Conservation (phyloP, 2,888 invertebrate species). For the Rhingia rostrata region DNA sequence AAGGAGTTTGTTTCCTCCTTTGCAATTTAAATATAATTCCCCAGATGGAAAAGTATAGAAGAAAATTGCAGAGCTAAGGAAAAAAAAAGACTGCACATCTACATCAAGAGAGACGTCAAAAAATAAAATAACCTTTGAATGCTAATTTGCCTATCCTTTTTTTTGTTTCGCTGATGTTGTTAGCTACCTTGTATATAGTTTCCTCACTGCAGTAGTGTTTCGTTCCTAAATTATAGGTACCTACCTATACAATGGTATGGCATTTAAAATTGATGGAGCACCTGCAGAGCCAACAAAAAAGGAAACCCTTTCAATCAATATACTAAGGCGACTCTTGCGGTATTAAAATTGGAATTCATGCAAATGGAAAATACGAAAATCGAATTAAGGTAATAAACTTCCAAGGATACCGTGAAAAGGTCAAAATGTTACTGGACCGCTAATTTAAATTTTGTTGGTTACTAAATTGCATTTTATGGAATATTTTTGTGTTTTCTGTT, state of each 20-base stretch:
- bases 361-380: background rate
- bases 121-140: slow-evolving; percentile 29
- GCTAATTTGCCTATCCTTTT: slow-evolving; percentile 43
- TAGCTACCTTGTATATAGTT: slow-evolving; percentile 1
- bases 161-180: background rate
- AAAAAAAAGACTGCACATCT: background rate
- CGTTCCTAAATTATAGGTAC: slow-evolving; percentile 1
- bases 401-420: background rate
- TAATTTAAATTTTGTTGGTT: background rate
- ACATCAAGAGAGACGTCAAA: background rate
- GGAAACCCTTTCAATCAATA: background rate
- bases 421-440: slow-evolving; percentile 4
- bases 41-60: slow-evolving; percentile 11
- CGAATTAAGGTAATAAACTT: background rate
- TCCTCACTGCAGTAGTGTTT: slow-evolving; percentile 3
- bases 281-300: background rate
- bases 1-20: slow-evolving; percentile 20
- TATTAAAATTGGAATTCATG: background rate
- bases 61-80: slow-evolving; percentile 1
- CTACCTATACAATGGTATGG: background rate
- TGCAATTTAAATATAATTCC: slow-evolving; percentile 52
- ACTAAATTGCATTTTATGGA: background rate
- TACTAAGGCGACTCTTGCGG: background rate
- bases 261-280: background rate
- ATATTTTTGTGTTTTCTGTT: background rate